A percentile compares a stretch with the other conserved stretches of the same genome.
These are phyloP conservation scores for Lates japonicus DNA, from an alignment of 2,797 vertebrate species.

Conservation along the genomic window DNA sequence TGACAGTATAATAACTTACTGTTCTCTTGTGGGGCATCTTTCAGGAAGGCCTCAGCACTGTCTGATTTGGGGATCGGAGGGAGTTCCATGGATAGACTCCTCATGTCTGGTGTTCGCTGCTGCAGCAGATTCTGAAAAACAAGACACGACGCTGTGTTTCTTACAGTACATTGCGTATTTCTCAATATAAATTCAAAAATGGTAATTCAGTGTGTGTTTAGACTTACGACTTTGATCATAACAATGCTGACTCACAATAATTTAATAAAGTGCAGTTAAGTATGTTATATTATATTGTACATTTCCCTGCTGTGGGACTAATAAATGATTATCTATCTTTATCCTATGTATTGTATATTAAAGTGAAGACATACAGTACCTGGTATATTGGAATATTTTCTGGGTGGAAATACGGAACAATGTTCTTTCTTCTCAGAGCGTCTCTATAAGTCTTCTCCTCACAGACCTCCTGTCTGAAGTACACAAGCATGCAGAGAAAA, in stretches of 20 bases:
- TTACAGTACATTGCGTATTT: background rate
- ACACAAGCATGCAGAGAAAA: slow-evolving; percentile 32
- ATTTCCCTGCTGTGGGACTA: too few relatives aligned
- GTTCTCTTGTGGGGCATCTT: slow-evolving; percentile 44
- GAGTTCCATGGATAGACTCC: slow-evolving; percentile 75
- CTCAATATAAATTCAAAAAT: background rate
- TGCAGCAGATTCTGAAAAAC: slow-evolving; percentile 53
- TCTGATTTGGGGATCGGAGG: slow-evolving; percentile 74
- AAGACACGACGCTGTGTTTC: background rate
- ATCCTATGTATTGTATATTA: background rate
- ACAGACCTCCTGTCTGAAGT: slow-evolving; percentile 83
- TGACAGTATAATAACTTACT: slow-evolving; percentile 47
- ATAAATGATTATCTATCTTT: too few relatives aligned
- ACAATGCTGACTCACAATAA: background rate
- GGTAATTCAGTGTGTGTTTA: background rate
- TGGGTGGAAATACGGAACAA: slow-evolving; percentile 89
- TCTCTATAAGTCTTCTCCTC: slow-evolving; percentile 75
- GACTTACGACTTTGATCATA: background rate
- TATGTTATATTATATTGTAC: too few relatives aligned
- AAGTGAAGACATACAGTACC: slow-evolving; percentile 44
- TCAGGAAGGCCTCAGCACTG: slow-evolving; percentile 30
- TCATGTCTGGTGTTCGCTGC: slow-evolving; percentile 76
- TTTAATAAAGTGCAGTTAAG: background rate
- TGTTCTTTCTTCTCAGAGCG: slow-evolving; percentile 80
- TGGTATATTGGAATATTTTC: slow-evolving; percentile 80